These are phyloP conservation scores for Rhinophrynus dorsalis DNA, from an alignment of 2,797 vertebrate species.

Conservation along the genomic window DNA sequence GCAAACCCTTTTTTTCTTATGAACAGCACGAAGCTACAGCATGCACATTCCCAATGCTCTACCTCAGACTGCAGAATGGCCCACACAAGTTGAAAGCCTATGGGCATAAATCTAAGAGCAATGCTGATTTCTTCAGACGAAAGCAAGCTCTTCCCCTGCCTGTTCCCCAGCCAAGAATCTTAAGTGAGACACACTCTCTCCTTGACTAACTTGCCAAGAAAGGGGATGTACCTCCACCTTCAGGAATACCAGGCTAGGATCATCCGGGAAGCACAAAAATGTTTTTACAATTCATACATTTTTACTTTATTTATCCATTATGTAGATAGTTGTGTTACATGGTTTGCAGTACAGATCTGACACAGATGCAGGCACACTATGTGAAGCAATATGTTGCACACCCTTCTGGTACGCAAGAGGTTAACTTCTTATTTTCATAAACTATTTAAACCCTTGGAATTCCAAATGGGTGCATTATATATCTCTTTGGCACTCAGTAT, in stretches of 20 bases:
- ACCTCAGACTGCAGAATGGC: constrained; percentile 55
- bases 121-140: constrained; percentile 46
- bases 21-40: constrained; percentile 13
- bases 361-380: too few species aligned
- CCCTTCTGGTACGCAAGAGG: too few species aligned
- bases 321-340: constrained; percentile 26
- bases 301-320: constrained; percentile 13
- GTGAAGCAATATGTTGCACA: too few species aligned
- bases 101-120: constrained; percentile 87
- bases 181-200: constrained; percentile 67
- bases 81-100: constrained; percentile 94
- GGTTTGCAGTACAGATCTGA: constrained; percentile 13
- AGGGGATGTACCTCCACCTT: constrained; percentile 42
- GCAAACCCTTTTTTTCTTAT: constrained; percentile 16
- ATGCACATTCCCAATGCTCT: constrained; percentile 31
- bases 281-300: constrained; percentile 4
- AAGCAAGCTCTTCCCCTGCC: constrained; percentile 59
- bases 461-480: too few species aligned
- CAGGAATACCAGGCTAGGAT: constrained; percentile 34
- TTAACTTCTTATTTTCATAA: too few species aligned
- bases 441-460: too few species aligned
- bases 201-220: constrained; percentile 61
- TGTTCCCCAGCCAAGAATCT: constrained; percentile 67
- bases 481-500: too few species aligned
- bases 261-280: constrained; percentile 8